Conservation (phyloP, 2,113 vertebrate species). For the Misgurnus mizolepis region DNA sequence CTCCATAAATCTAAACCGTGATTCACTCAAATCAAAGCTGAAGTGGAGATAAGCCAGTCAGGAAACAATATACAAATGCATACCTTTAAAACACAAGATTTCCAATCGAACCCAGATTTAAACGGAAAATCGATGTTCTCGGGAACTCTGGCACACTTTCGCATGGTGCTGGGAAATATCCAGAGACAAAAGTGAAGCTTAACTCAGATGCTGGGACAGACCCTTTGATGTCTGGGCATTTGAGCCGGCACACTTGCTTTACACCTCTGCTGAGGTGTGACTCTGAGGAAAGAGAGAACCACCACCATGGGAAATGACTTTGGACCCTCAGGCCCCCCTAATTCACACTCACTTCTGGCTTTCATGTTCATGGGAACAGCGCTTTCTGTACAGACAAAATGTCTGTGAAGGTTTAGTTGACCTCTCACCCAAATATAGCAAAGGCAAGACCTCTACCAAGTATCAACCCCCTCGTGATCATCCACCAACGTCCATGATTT, state of each 20-base stretch:
- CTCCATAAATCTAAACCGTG: background rate
- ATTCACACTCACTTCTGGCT: conserved; percentile 49
- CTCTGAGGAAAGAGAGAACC: conserved; percentile 30
- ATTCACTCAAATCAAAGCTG: background rate
- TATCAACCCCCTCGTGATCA: background rate
- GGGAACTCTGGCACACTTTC: conserved; percentile 26
- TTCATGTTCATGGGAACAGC: conserved; percentile 57
- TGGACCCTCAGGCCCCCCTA: conserved; percentile 20
- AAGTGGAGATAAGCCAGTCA: background rate
- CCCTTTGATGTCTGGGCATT: conserved; percentile 52
- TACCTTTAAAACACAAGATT: background rate
- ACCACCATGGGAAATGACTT: conserved; percentile 41
- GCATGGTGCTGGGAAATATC: background rate
- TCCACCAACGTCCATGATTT: background rate
- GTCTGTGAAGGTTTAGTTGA: conserved; percentile 16
- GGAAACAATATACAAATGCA: background rate
- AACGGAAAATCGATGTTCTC: background rate
- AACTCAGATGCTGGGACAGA: background rate
- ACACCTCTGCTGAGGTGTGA: conserved; percentile 53
- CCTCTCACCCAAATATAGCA: conserved; percentile 20
- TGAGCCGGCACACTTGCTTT: conserved; percentile 43
- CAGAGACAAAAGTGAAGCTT: background rate
- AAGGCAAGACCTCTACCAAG: background rate
- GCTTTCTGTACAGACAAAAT: conserved; percentile 36
- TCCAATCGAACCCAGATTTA: background rate